These are phyloP conservation scores for Calonectris borealis DNA, from an alignment of 2,113 vertebrate genomes.

Conservation along the genomic window DNA sequence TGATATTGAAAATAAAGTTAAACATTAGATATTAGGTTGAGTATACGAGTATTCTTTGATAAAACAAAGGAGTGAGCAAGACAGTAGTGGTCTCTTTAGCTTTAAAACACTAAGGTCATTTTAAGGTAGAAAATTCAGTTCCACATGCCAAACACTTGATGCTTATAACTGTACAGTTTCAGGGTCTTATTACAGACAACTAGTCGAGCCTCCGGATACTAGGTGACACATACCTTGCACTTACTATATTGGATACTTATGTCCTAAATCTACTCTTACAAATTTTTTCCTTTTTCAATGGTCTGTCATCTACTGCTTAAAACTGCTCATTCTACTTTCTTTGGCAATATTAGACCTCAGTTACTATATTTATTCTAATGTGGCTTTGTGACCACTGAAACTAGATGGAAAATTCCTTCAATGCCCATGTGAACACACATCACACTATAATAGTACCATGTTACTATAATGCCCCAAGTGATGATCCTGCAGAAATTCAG, in stretches of 20 bases:
- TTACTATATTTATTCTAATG: neutral
- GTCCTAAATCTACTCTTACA: neutral
- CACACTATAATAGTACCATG: neutral
- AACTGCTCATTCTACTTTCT: neutral
- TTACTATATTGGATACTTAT: neutral
- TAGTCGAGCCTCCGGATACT: neutral
- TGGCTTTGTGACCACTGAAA: neutral
- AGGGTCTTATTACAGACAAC: neutral
- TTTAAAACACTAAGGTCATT: neutral
- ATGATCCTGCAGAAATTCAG: neutral
- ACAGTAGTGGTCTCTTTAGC: neutral
- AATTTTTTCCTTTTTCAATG: neutral
- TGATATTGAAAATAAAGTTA: neutral
- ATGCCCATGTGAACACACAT: neutral
- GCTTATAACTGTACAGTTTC: neutral
- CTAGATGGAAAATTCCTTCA: neutral
- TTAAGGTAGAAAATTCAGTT: neutral
- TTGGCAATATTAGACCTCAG: neutral
- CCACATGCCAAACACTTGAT: neutral
- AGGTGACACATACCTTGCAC: neutral
- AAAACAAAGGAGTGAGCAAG: neutral
- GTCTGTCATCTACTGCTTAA: neutral
- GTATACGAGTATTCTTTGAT: neutral
- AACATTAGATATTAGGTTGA: neutral
- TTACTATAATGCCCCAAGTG: neutral